Percentiles rank a stretch among this genome's conserved stretches.
phyloP scores from a whole-genome alignment of 2,113 vertebrate genomes.

The Osmerus mordax region DNA sequence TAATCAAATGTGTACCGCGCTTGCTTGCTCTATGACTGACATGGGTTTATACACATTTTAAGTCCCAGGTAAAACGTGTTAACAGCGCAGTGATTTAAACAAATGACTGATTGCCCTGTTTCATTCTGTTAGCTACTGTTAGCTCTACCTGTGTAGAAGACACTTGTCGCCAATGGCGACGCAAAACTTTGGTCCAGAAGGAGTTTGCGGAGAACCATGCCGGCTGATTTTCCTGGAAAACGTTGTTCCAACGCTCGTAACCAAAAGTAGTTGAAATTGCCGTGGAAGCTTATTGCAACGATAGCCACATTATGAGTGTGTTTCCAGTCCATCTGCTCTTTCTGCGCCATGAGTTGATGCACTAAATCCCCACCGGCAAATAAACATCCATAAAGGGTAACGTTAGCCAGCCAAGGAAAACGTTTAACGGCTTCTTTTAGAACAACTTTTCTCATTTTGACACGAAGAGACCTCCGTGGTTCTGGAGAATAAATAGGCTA shows the following conservation, averaged over 20 bases:
- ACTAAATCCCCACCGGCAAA: slow-evolving; percentile 81
- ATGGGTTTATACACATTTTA: neutral
- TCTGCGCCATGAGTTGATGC: slow-evolving; percentile 75
- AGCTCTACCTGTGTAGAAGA: slow-evolving; percentile 79
- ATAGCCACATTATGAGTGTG: slow-evolving; percentile 81
- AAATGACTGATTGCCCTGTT: too few species aligned
- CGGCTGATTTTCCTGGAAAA: slow-evolving; percentile 78
- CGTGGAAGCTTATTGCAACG: slow-evolving; percentile 81
- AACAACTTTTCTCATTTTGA: slow-evolving; percentile 58
- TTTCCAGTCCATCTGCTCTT: slow-evolving; percentile 75
- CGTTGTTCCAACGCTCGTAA: slow-evolving; percentile 78
- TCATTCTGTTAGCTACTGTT: too few species aligned
- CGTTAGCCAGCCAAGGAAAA: slow-evolving; percentile 83
- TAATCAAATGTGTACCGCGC: too few species aligned
- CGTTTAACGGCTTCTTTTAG: slow-evolving; percentile 64
- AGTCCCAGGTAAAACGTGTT: neutral
- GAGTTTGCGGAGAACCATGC: slow-evolving; percentile 78
- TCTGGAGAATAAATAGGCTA: neutral
- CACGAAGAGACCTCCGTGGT: neutral
- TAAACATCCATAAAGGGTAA: slow-evolving; percentile 77
- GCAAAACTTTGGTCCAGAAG: slow-evolving; percentile 82
- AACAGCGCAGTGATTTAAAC: too few species aligned
- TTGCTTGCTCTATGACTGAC: neutral
- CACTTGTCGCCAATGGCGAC: slow-evolving; percentile 78
- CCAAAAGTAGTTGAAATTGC: slow-evolving; percentile 87